Evolutionary conservation across 2,797 vertebrate genomes (phyloP).

Genomic region (Steatocranus sp.): DNA sequence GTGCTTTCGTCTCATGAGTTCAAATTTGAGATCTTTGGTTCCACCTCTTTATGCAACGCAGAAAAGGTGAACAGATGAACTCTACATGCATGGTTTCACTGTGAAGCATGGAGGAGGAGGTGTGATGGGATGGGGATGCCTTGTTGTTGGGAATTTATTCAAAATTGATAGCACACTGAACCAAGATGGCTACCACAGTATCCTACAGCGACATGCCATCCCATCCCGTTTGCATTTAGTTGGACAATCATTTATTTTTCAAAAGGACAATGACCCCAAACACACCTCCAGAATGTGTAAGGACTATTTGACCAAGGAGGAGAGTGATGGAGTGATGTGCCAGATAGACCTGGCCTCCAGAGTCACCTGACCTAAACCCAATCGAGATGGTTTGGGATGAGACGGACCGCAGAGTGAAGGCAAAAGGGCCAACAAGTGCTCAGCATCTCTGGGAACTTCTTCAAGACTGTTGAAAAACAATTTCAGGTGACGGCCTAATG

Average conservation of each 20-base stretch:
- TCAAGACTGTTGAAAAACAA: background rate
- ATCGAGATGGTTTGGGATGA: no score
- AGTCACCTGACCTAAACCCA: background rate
- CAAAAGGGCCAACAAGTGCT: background rate
- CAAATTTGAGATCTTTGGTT: background rate
- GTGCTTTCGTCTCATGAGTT: background rate
- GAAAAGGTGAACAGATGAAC: background rate
- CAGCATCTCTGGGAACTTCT: background rate
- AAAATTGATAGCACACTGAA: background rate
- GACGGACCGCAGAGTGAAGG: no score
- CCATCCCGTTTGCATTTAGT: background rate
- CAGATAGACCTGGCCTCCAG: background rate
- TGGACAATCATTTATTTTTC: background rate
- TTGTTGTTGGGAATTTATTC: background rate
- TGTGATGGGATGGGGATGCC: background rate
- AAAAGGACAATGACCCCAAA: background rate
- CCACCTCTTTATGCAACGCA: background rate
- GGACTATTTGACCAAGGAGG: background rate
- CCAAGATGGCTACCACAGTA: background rate
- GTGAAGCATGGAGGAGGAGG: accelerated
- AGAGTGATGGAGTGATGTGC: background rate
- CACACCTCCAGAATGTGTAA: background rate
- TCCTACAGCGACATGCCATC: background rate
- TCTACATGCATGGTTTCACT: background rate
- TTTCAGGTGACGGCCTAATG: background rate